These are phyloP conservation scores for Rhegmatorhina hoffmannsi DNA, from an alignment of 2,113 vertebrate species.

Conservation along the genomic window DNA sequence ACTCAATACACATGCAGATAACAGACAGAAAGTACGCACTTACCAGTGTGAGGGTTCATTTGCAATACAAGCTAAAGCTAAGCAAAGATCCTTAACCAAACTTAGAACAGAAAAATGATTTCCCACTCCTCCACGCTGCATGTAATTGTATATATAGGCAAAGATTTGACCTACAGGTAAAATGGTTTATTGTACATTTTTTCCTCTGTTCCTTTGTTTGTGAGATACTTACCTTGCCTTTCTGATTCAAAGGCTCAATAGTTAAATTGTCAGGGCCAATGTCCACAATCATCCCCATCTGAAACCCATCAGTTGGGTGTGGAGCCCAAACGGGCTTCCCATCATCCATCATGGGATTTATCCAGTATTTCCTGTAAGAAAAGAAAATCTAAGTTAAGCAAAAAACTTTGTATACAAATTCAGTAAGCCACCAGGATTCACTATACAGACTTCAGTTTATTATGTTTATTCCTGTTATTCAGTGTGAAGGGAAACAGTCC, in stretches of 20 bases:
- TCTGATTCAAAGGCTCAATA: conserved; percentile 89
- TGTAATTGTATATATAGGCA: not conserved
- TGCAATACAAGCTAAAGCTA: not conserved
- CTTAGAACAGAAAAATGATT: not conserved
- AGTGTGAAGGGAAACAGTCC: not conserved
- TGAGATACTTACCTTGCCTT: conserved; percentile 85
- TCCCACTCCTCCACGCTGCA: not conserved
- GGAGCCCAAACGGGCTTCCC: conserved; percentile 98
- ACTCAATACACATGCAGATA: not conserved
- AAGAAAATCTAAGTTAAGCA: not conserved
- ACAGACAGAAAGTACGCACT: not conserved
- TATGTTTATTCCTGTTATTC: not conserved
- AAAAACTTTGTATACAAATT: not conserved
- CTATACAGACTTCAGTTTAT: not conserved
- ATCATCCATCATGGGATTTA: conserved; percentile 86
- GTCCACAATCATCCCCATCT: conserved; percentile 96
- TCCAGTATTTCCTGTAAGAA: conserved; percentile 58
- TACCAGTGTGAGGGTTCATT: not conserved
- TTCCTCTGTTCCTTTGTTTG: not conserved
- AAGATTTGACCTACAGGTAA: not conserved
- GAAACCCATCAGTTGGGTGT: conserved; percentile 93
- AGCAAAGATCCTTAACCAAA: not conserved
- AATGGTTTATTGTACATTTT: not conserved
- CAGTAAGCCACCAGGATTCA: not conserved
- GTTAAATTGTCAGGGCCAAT: conserved; percentile 92